A percentile compares a stretch with the other conserved stretches of the same genome.
phyloP scores from a whole-genome alignment of 2,113 vertebrate genomes.

The Ceratotherium simum region DNA sequence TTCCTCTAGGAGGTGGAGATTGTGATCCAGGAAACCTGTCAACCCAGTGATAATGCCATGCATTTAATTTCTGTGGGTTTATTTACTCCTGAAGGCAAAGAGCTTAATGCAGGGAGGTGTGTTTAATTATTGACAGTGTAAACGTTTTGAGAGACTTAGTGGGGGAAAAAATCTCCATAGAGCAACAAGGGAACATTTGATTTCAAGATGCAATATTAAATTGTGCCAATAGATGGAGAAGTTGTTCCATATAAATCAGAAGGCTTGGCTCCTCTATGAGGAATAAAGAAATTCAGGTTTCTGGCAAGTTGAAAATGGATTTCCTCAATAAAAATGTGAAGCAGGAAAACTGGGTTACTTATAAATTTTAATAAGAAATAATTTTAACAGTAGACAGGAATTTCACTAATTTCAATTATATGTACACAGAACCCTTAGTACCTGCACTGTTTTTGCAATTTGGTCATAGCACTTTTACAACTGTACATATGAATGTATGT shows the following conservation, averaged over 20 bases:
- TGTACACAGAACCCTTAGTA: constrained; percentile 63
- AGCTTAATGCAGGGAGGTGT: background rate
- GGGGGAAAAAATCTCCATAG: background rate
- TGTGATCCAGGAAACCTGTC: background rate
- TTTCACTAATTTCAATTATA: constrained; percentile 62
- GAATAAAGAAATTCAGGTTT: constrained; percentile 54
- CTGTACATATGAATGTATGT: background rate
- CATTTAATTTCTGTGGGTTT: constrained; percentile 68
- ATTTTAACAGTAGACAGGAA: constrained; percentile 64
- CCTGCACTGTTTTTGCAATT: constrained; percentile 59
- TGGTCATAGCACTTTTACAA: constrained; percentile 24
- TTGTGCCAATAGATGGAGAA: constrained; percentile 84
- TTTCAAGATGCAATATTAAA: constrained; percentile 58
- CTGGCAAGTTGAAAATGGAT: constrained; percentile 69
- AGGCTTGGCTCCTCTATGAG: background rate
- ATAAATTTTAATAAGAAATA: constrained; percentile 78
- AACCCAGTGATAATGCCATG: constrained; percentile 28
- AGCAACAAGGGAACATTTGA: constrained; percentile 39
- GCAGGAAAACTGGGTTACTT: constrained; percentile 78
- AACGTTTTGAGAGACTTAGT: constrained; percentile 47
- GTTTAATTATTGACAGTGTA: constrained; percentile 69
- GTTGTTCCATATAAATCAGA: constrained; percentile 73
- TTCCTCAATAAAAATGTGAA: constrained; percentile 75
- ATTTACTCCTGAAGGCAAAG: constrained; percentile 55
- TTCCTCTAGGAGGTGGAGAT: constrained; percentile 31